Conservation (phyloP, 2,113 vertebrate species). For the Panthera leo region DNA sequence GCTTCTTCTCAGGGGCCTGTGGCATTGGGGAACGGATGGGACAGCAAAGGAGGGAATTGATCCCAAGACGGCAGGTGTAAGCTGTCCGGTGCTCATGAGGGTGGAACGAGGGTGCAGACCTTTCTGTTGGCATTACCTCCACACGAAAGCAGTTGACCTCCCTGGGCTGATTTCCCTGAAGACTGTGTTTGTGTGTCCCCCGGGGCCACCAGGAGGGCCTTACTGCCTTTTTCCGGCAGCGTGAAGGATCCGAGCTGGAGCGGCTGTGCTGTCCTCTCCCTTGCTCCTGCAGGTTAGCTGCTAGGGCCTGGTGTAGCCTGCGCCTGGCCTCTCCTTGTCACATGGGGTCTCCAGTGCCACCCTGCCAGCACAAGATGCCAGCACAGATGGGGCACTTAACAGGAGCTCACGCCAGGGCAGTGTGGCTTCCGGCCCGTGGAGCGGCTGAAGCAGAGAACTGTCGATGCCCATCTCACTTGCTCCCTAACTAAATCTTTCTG, state of each 20-base stretch:
- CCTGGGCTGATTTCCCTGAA: neutral
- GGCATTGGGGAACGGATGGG: neutral
- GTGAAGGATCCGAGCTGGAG: neutral
- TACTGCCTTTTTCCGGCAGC: neutral
- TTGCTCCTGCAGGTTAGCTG: neutral
- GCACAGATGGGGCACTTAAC: fast-evolving
- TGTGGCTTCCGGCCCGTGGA: fast-evolving
- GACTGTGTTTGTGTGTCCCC: fast-evolving
- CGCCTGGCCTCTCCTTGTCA: neutral
- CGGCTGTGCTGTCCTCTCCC: neutral
- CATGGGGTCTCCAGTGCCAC: fast-evolving
- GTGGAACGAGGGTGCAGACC: neutral
- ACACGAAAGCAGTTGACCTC: neutral
- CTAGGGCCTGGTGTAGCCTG: neutral
- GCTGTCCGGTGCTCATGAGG: neutral
- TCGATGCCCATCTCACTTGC: fast-evolving
- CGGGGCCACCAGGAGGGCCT: neutral
- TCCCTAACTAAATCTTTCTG: neutral
- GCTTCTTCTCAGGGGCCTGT: neutral
- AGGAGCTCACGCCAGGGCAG: fast-evolving
- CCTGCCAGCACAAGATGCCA: neutral
- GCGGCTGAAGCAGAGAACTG: neutral
- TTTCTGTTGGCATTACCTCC: neutral
- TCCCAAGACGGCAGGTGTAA: neutral
- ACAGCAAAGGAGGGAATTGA: too few species aligned